A percentile compares a stretch with the other conserved stretches of the same genome.
Evolutionary conservation across 2,888 invertebrate genomes (phyloP).

Genomic region (Lymantria dispar): DNA sequence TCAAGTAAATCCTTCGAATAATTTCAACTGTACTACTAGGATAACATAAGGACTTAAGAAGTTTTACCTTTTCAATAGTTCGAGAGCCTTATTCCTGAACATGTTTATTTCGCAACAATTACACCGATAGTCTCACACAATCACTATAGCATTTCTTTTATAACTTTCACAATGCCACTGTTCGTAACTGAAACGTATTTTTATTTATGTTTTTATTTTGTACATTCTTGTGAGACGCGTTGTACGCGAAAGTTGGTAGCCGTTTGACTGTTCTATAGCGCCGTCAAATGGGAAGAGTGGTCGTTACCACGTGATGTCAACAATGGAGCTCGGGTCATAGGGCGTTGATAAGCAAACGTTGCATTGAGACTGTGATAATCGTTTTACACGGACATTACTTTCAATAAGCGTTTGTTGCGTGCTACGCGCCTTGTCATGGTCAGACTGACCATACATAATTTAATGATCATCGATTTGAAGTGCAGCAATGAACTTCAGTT

Average conservation of each 20-base stretch:
- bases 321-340: constrained; percentile 42
- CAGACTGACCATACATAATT: no score
- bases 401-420: no score
- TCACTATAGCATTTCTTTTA: neutral
- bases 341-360: constrained; percentile 23
- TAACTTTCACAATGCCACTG: neutral
- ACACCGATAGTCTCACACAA: neutral
- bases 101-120: constrained; percentile 6
- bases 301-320: constrained; percentile 45
- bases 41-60: constrained; percentile 3
- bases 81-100: constrained; percentile 42
- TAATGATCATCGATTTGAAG: no score
- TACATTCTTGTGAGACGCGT: constrained; percentile 39
- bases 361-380: neutral
- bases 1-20: no score
- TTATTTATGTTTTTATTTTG: constrained; percentile 16
- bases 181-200: neutral
- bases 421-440: no score
- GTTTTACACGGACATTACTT: neutral
- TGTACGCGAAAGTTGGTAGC: constrained; percentile 58
- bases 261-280: constrained; percentile 44
- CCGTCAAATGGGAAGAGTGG: constrained; percentile 45
- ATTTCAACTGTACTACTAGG: neutral
- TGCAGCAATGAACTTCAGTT: no score
- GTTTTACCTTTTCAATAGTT: constrained; percentile 39